A percentile compares a stretch with the other conserved stretches of the same genome.
phyloP scores from a whole-genome alignment of 2,113 vertebrate species.

The Vulpes ferrilata region DNA sequence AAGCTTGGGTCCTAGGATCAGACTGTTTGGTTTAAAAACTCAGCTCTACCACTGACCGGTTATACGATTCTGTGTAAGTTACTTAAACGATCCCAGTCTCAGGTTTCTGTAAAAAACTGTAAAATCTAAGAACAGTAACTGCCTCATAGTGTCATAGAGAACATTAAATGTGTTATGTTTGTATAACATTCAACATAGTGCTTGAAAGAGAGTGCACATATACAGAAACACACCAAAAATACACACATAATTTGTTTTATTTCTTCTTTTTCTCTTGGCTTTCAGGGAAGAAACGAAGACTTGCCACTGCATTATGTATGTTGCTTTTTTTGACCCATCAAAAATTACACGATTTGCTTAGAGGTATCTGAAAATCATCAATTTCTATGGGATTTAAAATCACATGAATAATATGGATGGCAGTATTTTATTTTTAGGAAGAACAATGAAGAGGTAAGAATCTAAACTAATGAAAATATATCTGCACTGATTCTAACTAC shows the following conservation, averaged over 20 bases:
- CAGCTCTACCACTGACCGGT: background rate
- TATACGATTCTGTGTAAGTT: background rate
- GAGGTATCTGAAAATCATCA: background rate
- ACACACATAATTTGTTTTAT: background rate
- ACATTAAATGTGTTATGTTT: background rate
- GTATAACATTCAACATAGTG: background rate
- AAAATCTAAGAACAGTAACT: background rate
- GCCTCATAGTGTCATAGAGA: background rate
- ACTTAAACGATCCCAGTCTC: background rate
- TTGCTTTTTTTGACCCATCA: conserved; percentile 16
- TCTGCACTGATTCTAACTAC: background rate
- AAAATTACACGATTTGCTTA: background rate
- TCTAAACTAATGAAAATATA: background rate
- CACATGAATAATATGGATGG: background rate
- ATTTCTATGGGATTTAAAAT: conserved; percentile 41
- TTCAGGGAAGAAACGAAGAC: background rate
- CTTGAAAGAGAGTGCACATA: background rate
- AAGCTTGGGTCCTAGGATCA: background rate
- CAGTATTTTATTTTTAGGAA: background rate
- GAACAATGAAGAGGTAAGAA: background rate
- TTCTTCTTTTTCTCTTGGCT: background rate
- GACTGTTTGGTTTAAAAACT: conserved; percentile 6
- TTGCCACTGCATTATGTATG: background rate
- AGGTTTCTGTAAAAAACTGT: background rate
- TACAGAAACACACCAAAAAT: background rate